Evolutionary conservation across 2,888 invertebrate species (phyloP).

Genomic region (Ernsta delagoae): DNA sequence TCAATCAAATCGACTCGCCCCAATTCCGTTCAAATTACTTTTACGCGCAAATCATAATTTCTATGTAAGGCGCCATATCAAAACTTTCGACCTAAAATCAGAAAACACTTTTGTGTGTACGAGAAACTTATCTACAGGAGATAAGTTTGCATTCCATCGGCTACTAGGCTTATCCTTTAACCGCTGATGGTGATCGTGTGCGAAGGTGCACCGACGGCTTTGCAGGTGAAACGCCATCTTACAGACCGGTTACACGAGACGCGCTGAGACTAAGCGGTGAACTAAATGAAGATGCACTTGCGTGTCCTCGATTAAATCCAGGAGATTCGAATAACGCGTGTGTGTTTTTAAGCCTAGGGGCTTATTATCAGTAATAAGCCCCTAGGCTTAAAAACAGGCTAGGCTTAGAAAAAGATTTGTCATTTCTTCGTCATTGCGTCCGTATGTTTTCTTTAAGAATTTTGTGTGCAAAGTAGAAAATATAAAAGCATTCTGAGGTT

Average conservation of each 20-base stretch:
- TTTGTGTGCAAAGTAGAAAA: no score
- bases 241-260: slow-evolving; percentile 58
- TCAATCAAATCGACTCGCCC: no score
- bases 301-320: slow-evolving; percentile 39
- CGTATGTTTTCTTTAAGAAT: no score
- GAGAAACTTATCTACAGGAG: not conserved
- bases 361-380: no score
- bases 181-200: slow-evolving; percentile 40
- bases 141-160: not conserved
- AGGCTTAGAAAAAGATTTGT: no score
- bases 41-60: no score
- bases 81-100: not conserved
- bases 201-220: slow-evolving; percentile 47
- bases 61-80: not conserved
- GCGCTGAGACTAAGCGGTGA: slow-evolving; percentile 40
- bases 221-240: slow-evolving; percentile 69
- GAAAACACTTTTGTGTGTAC: not conserved
- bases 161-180: not conserved
- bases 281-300: slow-evolving; percentile 50
- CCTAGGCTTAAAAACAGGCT: no score
- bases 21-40: no score
- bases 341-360: no score
- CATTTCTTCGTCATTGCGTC: no score
- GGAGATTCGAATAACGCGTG: not conserved
- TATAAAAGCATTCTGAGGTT: no score